Evolutionary conservation across 2,888 invertebrate species (phyloP).

Genomic region (Tenthredo livida): DNA sequence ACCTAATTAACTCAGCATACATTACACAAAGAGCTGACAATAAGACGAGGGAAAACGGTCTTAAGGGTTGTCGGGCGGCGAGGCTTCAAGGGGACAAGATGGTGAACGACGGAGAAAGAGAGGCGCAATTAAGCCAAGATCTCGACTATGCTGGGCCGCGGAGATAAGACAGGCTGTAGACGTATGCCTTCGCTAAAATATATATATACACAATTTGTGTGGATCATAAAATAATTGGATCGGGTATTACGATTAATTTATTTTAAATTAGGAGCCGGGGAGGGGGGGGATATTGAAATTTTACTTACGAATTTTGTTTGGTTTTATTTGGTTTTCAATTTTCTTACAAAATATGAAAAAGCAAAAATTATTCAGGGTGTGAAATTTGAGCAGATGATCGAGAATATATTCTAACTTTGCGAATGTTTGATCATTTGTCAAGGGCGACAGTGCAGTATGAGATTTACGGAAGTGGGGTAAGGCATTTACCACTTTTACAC

Average conservation of each 20-base stretch:
- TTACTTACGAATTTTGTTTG: no score
- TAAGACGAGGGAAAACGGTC: slow-evolving; percentile 48
- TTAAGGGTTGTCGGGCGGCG: slow-evolving; percentile 44
- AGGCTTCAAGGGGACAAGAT: slow-evolving; percentile 25
- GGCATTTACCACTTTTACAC: slow-evolving; percentile 50
- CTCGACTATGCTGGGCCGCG: slow-evolving; percentile 1
- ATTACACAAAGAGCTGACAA: slow-evolving; percentile 60
- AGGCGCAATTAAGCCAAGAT: slow-evolving; percentile 47
- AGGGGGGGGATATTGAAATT: no score
- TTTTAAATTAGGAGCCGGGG: no score
- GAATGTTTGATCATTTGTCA: slow-evolving; percentile 22
- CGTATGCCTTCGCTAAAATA: not conserved
- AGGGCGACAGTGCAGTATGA: not conserved
- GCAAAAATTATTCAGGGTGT: not conserved
- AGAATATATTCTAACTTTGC: not conserved
- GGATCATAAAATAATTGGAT: not conserved
- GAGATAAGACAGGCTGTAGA: slow-evolving; percentile 29
- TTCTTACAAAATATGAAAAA: not conserved
- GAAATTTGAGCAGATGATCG: not conserved
- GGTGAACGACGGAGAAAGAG: slow-evolving; percentile 31
- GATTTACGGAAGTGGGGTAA: slow-evolving; percentile 28
- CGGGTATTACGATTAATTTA: no score
- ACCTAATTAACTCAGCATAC: slow-evolving; percentile 68
- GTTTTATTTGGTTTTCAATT: not conserved
- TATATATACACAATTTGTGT: not conserved